These are phyloP conservation scores for Dryocosmus kuriphilus DNA, from an alignment of 2,888 invertebrate species.

Conservation along the genomic window DNA sequence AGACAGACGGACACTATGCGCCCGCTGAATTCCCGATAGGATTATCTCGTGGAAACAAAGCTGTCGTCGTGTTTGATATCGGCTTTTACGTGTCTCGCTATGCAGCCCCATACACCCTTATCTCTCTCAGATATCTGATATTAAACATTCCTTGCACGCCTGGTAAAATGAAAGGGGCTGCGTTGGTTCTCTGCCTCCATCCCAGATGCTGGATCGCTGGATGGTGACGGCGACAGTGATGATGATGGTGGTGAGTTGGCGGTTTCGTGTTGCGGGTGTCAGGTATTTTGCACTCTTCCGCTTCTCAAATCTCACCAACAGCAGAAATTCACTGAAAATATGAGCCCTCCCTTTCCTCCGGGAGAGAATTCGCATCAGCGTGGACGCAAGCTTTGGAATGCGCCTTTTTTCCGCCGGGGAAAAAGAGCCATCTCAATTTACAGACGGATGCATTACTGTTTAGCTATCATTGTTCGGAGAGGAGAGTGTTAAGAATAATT, in stretches of 20 bases:
- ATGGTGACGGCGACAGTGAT: conserved; percentile 35
- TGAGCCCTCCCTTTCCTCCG: background rate
- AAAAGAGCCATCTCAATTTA: conserved; percentile 11
- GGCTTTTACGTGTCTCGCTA: conserved; percentile 68
- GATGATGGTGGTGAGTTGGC: conserved; percentile 49
- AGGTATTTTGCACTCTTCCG: conserved; percentile 52
- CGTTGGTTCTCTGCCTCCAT: conserved; percentile 53
- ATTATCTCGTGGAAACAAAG: conserved; percentile 74
- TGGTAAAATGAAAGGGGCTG: conserved; percentile 55
- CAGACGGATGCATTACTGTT: background rate
- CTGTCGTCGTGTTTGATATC: conserved; percentile 75
- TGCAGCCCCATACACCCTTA: conserved; percentile 51
- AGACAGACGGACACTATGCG: conserved; percentile 59
- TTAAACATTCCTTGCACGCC: conserved; percentile 60
- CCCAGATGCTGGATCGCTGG: conserved; percentile 47
- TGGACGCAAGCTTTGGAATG: conserved; percentile 16
- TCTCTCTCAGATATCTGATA: conserved; percentile 58
- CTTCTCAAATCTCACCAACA: conserved; percentile 1
- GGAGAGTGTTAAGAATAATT: too few relatives aligned
- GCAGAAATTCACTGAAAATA: conserved; percentile 31
- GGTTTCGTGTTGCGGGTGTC: conserved; percentile 55
- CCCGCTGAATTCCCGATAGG: conserved; percentile 70
- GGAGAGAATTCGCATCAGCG: conserved; percentile 21
- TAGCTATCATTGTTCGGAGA: background rate
- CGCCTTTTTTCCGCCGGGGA: background rate